Evolutionary conservation across 2,113 vertebrate species (phyloP), one percentile per base, ranked within the genome.

Genomic region (Megalops atlanticus): DNA sequence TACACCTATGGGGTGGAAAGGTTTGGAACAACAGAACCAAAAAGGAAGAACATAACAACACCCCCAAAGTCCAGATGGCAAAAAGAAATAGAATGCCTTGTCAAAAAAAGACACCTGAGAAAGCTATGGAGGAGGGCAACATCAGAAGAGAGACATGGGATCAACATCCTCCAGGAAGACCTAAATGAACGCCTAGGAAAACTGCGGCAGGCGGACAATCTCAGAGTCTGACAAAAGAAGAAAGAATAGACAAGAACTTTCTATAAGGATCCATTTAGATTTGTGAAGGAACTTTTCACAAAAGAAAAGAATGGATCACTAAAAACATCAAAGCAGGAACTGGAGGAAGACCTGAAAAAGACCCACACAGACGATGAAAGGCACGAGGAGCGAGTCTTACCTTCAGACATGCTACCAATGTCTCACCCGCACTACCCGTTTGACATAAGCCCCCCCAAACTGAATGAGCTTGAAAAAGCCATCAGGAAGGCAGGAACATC

Each of bases 251-350:
- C 77, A 64, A 64, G 77, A 78, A 68, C 77, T 64, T 54, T 78
- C 33, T 58, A 36, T 24, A 64, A 64, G 21, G 77, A 78, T 64
- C 36, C 36, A 27, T 52, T 78, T 27, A 78, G 36, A 64, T 78
- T 78, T 78, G 76, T 58, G 35, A 78, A 78, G 64, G 33, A 49
- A 35, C 52, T 78, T 24, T 78, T 58, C 49, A 78, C 47, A 78
- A n/a, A n/a, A n/a, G n/a, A n/a, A n/a, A n/a, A n/a, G n/a, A n/a
- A n/a, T n/a, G n/a, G n/a, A n/a, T n/a, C n/a, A n/a, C n/a, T n/a
- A n/a, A n/a, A n/a, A n/a, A n/a, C n/a, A n/a, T n/a, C n/a, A n/a
- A n/a, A n/a, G n/a, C n/a, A n/a, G n/a, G n/a, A n/a, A n/a, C n/a
- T n/a, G n/a, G n/a, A n/a, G n/a, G n/a, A n/a, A n/a, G n/a, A n/a